A percentile compares a stretch with the other conserved stretches of the same genome.
Conservation (phyloP, 2,888 invertebrate genomes). For the Deilephila porcellus region DNA sequence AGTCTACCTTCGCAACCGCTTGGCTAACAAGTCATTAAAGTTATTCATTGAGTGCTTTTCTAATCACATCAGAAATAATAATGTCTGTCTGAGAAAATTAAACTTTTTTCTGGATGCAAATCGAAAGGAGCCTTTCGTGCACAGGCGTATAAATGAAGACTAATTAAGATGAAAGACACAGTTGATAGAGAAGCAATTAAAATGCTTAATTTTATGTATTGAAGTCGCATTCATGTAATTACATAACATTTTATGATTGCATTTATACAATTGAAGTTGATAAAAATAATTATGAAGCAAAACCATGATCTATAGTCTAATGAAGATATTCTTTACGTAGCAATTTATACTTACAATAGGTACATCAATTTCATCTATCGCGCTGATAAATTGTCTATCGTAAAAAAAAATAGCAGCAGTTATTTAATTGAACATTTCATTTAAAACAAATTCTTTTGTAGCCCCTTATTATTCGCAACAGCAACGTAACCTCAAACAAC, state of each 20-base stretch:
- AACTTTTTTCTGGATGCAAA: too few relatives aligned
- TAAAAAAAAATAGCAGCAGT: background rate
- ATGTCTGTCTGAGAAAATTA: too few relatives aligned
- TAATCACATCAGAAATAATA: too few relatives aligned
- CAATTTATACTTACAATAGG: background rate
- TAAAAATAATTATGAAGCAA: background rate
- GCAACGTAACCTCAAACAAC: too few relatives aligned
- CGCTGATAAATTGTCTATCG: background rate
- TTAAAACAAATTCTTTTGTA: too few relatives aligned
- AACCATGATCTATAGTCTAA: background rate
- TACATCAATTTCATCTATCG: background rate
- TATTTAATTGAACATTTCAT: too few relatives aligned
- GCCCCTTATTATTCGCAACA: too few relatives aligned
- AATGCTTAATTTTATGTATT: background rate
- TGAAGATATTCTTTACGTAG: slow-evolving; percentile 2
- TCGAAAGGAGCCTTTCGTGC: too few relatives aligned
- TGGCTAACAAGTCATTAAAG: too few relatives aligned
- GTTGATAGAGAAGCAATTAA: background rate
- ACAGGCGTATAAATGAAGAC: too few relatives aligned
- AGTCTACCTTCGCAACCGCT: too few relatives aligned
- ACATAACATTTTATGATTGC: background rate
- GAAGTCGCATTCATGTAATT: background rate
- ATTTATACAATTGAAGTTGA: background rate
- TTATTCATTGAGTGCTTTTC: too few relatives aligned
- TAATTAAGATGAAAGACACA: background rate